These are phyloP conservation scores for Zaprionus obscuricornis DNA, from an alignment of 2,888 invertebrate species.

Conservation along the genomic window DNA sequence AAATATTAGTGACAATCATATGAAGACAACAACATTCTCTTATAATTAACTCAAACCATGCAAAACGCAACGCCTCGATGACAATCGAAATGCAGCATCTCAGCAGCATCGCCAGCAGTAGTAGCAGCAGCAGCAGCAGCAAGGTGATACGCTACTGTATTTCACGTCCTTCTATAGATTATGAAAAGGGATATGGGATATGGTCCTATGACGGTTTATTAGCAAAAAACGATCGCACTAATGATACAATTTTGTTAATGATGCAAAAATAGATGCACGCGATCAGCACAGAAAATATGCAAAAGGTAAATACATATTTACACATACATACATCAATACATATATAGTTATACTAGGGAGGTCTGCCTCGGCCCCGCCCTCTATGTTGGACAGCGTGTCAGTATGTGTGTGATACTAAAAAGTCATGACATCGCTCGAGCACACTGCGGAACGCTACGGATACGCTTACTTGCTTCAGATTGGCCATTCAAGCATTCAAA, in stretches of 20 bases:
- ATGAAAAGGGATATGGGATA: conserved; percentile 42
- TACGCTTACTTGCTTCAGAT: conserved; percentile 83
- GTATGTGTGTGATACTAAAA: conserved; percentile 69
- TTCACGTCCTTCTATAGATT: conserved; percentile 23
- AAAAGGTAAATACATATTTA: neutral
- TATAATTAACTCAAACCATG: conserved; percentile 81
- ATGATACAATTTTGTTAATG: conserved; percentile 75
- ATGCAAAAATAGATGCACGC: conserved; percentile 75
- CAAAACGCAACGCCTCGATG: conserved; percentile 75
- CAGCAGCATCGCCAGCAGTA: conserved; percentile 32
- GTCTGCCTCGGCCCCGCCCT: conserved; percentile 75
- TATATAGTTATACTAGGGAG: conserved; percentile 34
- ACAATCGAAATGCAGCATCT: conserved; percentile 72
- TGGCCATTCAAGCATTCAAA: conserved; percentile 83
- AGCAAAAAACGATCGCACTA: conserved; percentile 64
- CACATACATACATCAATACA: conserved; percentile 3
- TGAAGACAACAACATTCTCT: conserved; percentile 72
- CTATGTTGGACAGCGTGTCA: conserved; percentile 24
- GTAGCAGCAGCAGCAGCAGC: conserved; percentile 2
- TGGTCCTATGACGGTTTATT: conserved; percentile 63
- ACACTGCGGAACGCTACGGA: conserved; percentile 80
- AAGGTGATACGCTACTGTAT: conserved; percentile 16
- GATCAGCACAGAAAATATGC: conserved; percentile 44
- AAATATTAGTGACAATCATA: conserved; percentile 73
- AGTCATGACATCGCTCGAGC: conserved; percentile 80